These are phyloP conservation scores for Hippocampus zosterae DNA, from an alignment of 2,113 vertebrate species.

Conservation along the genomic window DNA sequence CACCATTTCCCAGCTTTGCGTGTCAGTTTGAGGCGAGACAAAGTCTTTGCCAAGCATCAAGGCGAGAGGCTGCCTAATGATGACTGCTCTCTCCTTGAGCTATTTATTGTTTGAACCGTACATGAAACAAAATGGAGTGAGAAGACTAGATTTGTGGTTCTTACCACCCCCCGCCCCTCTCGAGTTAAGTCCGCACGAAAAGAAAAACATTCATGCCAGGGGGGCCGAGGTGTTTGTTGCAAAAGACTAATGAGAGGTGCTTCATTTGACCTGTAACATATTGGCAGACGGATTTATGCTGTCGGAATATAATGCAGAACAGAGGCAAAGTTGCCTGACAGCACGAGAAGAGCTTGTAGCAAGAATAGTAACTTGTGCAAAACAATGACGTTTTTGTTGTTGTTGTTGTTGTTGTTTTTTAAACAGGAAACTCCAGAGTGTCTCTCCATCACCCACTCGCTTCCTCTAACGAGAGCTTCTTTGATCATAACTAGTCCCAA, in stretches of 20 bases:
- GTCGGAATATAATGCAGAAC: constrained; percentile 34
- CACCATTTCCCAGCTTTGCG: constrained; percentile 24
- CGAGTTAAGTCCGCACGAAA: not conserved
- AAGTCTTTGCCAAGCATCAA: constrained; percentile 41
- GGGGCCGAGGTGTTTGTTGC: constrained; percentile 26
- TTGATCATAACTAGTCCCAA: constrained; percentile 51
- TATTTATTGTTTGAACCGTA: constrained; percentile 25
- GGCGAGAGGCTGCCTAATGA: constrained; percentile 43
- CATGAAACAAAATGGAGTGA: constrained; percentile 16
- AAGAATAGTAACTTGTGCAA: constrained; percentile 17
- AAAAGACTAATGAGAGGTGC: constrained; percentile 22
- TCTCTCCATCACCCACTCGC: constrained; percentile 25
- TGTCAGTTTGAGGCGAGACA: constrained; percentile 29
- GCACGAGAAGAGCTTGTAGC: constrained; percentile 15
- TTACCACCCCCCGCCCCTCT: not conserved
- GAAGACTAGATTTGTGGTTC: not conserved
- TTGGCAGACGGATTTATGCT: constrained; percentile 37
- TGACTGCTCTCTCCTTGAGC: constrained; percentile 40
- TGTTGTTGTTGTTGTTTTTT: constrained; percentile 6
- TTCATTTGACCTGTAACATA: constrained; percentile 4
- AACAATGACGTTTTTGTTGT: not conserved
- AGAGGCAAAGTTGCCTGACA: constrained; percentile 38
- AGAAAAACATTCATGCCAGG: constrained; percentile 34
- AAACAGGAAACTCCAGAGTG: constrained; percentile 11
- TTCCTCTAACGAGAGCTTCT: constrained; percentile 63